Conservation (phyloP, 2,888 invertebrate genomes). For the Julus scanicus region DNA sequence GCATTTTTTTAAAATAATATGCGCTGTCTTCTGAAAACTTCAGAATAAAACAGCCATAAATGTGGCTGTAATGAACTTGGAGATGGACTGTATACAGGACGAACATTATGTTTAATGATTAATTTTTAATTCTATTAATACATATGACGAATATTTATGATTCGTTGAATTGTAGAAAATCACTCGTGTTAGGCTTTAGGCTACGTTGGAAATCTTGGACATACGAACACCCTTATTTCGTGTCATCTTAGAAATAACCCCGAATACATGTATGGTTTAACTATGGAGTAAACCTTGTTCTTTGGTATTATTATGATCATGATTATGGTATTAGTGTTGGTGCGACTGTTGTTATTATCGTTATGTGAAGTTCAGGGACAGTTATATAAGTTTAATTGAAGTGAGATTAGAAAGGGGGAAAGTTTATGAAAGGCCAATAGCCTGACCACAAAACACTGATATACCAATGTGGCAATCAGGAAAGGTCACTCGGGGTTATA, state of each 20-base stretch:
- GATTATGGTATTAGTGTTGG: neutral
- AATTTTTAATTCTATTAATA: too few relatives aligned
- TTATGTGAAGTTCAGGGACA: slow-evolving; percentile 47
- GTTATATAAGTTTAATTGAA: slow-evolving; percentile 45
- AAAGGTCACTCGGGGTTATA: neutral
- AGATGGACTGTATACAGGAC: too few relatives aligned
- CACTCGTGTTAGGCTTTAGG: too few relatives aligned
- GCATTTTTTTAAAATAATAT: too few relatives aligned
- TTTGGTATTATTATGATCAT: slow-evolving; percentile 21
- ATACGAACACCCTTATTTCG: neutral
- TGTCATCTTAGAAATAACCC: neutral
- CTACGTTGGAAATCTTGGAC: too few relatives aligned
- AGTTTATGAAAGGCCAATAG: slow-evolving; percentile 37
- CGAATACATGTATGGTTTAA: neutral
- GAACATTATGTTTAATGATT: too few relatives aligned
- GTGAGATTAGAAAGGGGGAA: slow-evolving; percentile 27
- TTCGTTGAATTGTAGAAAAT: too few relatives aligned
- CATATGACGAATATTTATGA: too few relatives aligned
- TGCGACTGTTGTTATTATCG: slow-evolving; percentile 8
- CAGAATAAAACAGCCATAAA: too few relatives aligned
- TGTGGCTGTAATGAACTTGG: too few relatives aligned
- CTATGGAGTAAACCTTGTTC: neutral
- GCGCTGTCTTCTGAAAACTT: too few relatives aligned
- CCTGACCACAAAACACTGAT: neutral
- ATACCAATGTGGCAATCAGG: neutral